A percentile compares a stretch with the other conserved stretches of the same genome.
Conservation (phyloP, 2,797 vertebrate genomes). For the Ispidina lecontei region DNA sequence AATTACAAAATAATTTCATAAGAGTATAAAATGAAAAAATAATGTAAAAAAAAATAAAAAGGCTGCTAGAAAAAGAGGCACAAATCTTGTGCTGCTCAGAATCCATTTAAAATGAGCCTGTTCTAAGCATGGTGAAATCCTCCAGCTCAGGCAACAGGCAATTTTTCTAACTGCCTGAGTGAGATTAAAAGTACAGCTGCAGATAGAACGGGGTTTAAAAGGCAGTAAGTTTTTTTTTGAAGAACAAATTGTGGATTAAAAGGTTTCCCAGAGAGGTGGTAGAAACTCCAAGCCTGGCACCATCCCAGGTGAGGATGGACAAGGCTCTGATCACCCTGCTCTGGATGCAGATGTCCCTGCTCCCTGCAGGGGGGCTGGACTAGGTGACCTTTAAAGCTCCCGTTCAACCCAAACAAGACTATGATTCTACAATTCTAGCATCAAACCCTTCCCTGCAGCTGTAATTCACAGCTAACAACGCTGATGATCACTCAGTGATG, state of each 20-base stretch:
- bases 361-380: neutral
- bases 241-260: neutral
- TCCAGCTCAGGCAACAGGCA: neutral
- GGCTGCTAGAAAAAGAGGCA: neutral
- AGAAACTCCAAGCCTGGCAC: neutral
- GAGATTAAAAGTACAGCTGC: neutral
- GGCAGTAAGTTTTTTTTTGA: neutral
- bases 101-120: neutral
- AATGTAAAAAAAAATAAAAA: accelerated
- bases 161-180: neutral
- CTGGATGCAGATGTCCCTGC: neutral
- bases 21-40: neutral
- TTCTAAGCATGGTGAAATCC: neutral
- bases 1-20: neutral
- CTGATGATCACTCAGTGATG: neutral
- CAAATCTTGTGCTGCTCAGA: neutral
- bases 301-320: neutral
- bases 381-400: neutral
- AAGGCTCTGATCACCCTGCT: neutral
- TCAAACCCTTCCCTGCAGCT: neutral
- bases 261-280: neutral
- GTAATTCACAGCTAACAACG: accelerated
- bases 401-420: neutral
- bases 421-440: neutral
- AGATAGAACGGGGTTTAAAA: neutral